Base-by-base conservation (phyloP, 2,113 vertebrate species). In the Cyprinodon tularosa region DNA sequence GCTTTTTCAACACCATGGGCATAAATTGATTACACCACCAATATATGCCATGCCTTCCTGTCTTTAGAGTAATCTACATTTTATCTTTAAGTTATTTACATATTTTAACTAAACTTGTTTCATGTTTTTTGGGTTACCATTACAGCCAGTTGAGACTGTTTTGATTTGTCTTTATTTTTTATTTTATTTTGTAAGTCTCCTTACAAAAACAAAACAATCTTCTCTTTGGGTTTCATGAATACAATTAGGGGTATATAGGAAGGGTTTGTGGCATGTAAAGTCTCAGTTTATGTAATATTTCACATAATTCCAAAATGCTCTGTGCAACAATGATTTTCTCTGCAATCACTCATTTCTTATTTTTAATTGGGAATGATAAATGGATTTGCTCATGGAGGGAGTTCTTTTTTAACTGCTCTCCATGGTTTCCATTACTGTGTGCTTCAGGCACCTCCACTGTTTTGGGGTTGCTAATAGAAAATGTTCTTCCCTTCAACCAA, bases 321-420 rank as follows among this genome's bases (percentile, higher is more conserved):
- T 29, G 29, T 29, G 29, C 29, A 29, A 29, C 29, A 29, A 29
- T 29, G 1, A 29, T 57, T 57, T 57, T 8, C 50, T 59, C 39
- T 70, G 53, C n/a, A 29, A 12, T 29, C 29, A 29, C 29, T 29
- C 29, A 29, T 12, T 70, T 59, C 60, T 40, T 15, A 59, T 22
- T n/a, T 5, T 42, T 20, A 7, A 39, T 69, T 59, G 38, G 62
- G 57, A 45, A 62, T 45, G 40, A 45, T 37, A 29, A 47, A 36
- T 36, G 37, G 7, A 7, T 62, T 61, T 62, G 22, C 40, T 70
- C 9, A 6, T 17, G 12, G 15, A 38, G 29, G 39, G 22, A 72
- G 42, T 44, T 38, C 20, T 63, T 37, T 62, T 14, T n/a, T 38
- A 72, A 63, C 60, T 63, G 70, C 60, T 72, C 61, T 36, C 60